phyloP scores from a whole-genome alignment of 30 jellyfish, hydroid and myxozoan genomes.

The Morbakka virulenta region DNA sequence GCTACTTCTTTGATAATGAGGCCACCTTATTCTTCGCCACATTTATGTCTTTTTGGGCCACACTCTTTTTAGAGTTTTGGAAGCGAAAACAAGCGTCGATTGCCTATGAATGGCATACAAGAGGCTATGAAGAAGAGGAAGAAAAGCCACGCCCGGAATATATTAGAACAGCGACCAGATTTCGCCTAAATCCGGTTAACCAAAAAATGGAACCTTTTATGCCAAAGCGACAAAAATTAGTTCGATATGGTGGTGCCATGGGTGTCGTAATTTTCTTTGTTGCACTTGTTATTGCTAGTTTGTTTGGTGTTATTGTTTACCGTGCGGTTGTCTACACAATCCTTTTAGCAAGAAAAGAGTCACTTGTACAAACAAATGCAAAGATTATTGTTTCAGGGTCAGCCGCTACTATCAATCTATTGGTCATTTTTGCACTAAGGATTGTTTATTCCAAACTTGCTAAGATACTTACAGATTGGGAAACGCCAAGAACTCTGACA shows the following conservation, averaged over 20 bases:
- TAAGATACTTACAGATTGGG: conserved; percentile 48
- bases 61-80: conserved; percentile 40
- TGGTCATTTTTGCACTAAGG: conserved; percentile 13
- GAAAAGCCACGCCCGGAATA: conserved; percentile 42
- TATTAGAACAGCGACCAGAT: conserved; percentile 33
- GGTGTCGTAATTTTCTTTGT: conserved; percentile 55
- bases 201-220: conserved; percentile 31
- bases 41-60: conserved; percentile 45
- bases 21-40: conserved; percentile 17
- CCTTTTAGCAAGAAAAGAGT: conserved; percentile 16
- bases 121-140: conserved; percentile 25
- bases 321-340: conserved; percentile 56
- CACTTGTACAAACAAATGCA: conserved; percentile 35
- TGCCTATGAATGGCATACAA: conserved; percentile 46
- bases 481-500: conserved; percentile 53
- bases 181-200: conserved; percentile 38
- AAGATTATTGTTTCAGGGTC: conserved; percentile 43
- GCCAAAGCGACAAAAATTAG: conserved; percentile 5
- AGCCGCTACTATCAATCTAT: conserved; percentile 50
- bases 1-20: conserved; percentile 27
- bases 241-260: conserved; percentile 26
- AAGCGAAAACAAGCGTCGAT: conserved; percentile 42
- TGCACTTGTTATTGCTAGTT: conserved; percentile 35
- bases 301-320: conserved; percentile 49
- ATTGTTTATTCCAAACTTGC: conserved; percentile 29